Conservation (phyloP, 2,113 vertebrate species). For the Charadrius vociferus region DNA sequence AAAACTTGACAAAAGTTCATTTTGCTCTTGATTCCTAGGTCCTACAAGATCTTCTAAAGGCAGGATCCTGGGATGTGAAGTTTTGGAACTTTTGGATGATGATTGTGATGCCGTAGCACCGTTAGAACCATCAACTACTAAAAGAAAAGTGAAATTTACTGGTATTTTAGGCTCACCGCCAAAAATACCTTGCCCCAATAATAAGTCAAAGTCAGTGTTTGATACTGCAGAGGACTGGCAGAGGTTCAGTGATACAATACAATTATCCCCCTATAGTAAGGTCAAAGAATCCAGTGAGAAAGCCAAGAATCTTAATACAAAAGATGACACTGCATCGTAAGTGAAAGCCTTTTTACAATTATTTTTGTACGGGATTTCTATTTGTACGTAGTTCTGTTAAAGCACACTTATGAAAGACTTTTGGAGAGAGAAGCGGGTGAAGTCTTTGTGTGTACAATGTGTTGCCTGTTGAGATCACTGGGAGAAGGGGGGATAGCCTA, state of each 20-base stretch:
- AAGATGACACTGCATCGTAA: not conserved
- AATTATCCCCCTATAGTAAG: not conserved
- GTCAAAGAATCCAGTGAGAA: not conserved
- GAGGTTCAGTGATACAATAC: not conserved
- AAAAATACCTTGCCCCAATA: not conserved
- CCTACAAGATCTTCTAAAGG: slow-evolving; percentile 41
- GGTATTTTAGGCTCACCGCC: slow-evolving; percentile 68
- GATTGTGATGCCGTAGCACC: slow-evolving; percentile 1
- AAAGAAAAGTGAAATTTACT: slow-evolving; percentile 66
- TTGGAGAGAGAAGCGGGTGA: not conserved
- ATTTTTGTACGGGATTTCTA: not conserved
- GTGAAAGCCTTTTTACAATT: not conserved
- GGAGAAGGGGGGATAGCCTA: not conserved
- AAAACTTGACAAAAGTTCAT: not conserved
- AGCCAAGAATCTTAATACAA: not conserved
- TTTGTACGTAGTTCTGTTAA: not conserved
- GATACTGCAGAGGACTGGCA: not conserved
- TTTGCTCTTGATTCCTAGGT: slow-evolving; percentile 69
- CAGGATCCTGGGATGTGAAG: slow-evolving; percentile 27
- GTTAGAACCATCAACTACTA: slow-evolving; percentile 8
- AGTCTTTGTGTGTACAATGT: not conserved
- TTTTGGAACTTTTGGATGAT: slow-evolving; percentile 72
- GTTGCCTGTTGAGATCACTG: not conserved
- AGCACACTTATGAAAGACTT: not conserved
- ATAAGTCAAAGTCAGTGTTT: not conserved